Base-by-base conservation (phyloP, 92 coral and sea anemone genomes). In the Ricordea florida region DNA sequence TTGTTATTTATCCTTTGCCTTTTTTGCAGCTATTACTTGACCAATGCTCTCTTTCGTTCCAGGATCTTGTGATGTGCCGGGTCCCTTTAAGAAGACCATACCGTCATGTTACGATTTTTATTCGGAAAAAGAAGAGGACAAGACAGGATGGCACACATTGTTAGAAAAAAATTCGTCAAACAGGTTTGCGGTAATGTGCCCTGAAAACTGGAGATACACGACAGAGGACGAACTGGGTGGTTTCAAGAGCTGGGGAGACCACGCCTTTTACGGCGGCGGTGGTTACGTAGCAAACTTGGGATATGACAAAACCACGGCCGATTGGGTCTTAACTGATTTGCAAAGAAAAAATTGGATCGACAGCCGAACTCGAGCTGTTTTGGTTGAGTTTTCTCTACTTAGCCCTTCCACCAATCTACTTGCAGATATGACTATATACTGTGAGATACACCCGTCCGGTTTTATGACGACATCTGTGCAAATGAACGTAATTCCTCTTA, bases 211-310 rank as follows among this genome's bases (percentile, higher is more conserved):
- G 79, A 57, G 23, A 57, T 58, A 72, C 41, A 57, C 28, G 30
- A 17, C 55, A 17, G 56, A 14, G 8, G 57, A 42, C 30, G 66
- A 29, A 1, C 21, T 44, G 10, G 79, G 69, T 25, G 13, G 15
- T 33, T 14, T 16, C 14, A 0, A 21, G 42, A n/a, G 40, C 37
- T 6, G 2, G 16, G 85, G 78, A 0, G 28, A 28, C 14, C 85
- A 79, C 20, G 67, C 85, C 5, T 21, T 26, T 23, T 79, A 79
- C 42, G 29, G 27, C 6, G 70, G 78, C 30, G 85, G 85, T 2
- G 85, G 85, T 46, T 79, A 79, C 29, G 78, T 69, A 13, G 85
- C 85, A 0, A 45, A 79, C 38, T 51, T 79, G 11, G 85, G 85
- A 32, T 79, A 79, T 51, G 38, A 67, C 2, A 69, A 11, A 11